phyloP scores from a whole-genome alignment of 1,140 invertebrate genomes.

The Carposina sasakii region DNA sequence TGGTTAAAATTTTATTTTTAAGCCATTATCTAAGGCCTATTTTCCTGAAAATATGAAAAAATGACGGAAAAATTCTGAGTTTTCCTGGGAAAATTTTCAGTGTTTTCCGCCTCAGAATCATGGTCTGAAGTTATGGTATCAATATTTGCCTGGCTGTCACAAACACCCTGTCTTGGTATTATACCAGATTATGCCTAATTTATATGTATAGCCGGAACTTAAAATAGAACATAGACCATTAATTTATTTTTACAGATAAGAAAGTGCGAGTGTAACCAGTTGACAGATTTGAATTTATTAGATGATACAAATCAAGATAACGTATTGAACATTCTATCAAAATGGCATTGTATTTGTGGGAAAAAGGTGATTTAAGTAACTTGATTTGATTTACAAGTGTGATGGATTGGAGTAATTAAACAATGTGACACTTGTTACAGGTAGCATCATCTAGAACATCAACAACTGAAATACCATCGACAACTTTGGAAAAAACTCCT shows the following conservation, averaged over 20 bases:
- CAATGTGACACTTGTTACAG: conserved; percentile 20
- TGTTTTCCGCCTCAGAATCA: too few species aligned
- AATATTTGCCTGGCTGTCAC: too few species aligned
- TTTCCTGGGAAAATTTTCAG: too few species aligned
- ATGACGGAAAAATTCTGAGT: too few species aligned
- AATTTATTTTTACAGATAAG: conserved; percentile 39
- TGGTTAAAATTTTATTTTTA: too few species aligned
- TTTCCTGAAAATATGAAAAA: too few species aligned
- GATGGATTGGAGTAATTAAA: background rate
- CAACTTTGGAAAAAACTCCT: conserved; percentile 30
- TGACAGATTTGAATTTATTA: conserved; percentile 50
- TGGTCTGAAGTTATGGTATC: too few species aligned
- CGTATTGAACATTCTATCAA: conserved; percentile 53
- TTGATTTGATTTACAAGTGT: background rate
- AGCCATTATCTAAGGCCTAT: too few species aligned
- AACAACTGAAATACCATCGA: conserved; percentile 47
- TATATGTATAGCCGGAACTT: too few species aligned
- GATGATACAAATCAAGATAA: conserved; percentile 61
- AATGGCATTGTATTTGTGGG: conserved; percentile 61
- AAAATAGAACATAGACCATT: background rate
- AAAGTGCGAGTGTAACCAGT: conserved; percentile 62
- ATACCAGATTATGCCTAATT: too few species aligned
- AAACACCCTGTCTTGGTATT: too few species aligned
- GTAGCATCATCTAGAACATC: conserved; percentile 50
- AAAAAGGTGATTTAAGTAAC: conserved; percentile 43